Conservation (phyloP, 2,888 invertebrate species). For the Caradrina clavipalpis region DNA sequence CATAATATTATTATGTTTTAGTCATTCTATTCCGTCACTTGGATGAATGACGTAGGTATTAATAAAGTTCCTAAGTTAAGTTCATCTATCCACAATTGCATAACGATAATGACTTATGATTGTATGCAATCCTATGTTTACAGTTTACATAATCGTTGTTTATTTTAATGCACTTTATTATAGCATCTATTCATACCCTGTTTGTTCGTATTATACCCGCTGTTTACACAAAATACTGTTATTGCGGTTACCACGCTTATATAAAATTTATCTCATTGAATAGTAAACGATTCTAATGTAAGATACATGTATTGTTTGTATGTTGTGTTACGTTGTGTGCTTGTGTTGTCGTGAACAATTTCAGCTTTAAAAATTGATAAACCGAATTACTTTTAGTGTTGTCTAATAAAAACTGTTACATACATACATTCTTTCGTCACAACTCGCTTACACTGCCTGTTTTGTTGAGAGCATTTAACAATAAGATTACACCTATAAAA, state of each 20-base stretch:
- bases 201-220: conserved; percentile 46
- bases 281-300: conserved; percentile 49
- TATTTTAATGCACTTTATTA: conserved; percentile 51
- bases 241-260: conserved; percentile 57
- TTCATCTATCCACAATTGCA: conserved; percentile 39
- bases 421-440: conserved; percentile 57
- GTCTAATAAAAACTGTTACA: conserved; percentile 41
- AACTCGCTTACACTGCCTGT: conserved; percentile 56
- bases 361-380: conserved; percentile 54
- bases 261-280: conserved; percentile 53
- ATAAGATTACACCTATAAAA: conserved; percentile 37
- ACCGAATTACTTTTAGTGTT: conserved; percentile 50
- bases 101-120: conserved; percentile 43
- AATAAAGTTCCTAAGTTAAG: conserved; percentile 49
- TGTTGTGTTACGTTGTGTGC: conserved; percentile 59
- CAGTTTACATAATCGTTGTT: conserved; percentile 40
- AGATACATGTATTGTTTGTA: conserved; percentile 56
- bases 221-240: conserved; percentile 56
- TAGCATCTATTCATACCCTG: conserved; percentile 46
- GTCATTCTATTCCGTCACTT: conserved; percentile 19
- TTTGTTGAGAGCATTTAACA: conserved; percentile 57
- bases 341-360: conserved; percentile 58
- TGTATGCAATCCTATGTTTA: conserved; percentile 39
- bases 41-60: conserved; percentile 32
- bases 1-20: conserved; percentile 25